Conservation (phyloP, 2,797 vertebrate genomes). For the Gallinago nigripennis region DNA sequence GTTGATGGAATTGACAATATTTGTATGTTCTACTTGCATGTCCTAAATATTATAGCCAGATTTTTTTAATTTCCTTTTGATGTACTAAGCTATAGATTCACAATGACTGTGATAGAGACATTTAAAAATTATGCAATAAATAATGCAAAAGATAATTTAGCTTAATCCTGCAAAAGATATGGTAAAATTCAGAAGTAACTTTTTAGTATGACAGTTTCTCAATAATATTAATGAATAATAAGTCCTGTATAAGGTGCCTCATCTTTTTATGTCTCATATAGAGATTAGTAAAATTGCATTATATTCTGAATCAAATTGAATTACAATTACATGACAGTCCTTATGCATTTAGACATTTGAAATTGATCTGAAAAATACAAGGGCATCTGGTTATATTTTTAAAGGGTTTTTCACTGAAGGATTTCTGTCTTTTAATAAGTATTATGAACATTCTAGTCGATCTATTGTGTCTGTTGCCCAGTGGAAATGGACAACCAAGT, state of each 20-base stretch:
- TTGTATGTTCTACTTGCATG: neutral
- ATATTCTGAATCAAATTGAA: slow-evolving; percentile 52
- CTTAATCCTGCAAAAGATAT: slow-evolving; percentile 55
- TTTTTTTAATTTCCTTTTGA: slow-evolving; percentile 26
- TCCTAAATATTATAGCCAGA: neutral
- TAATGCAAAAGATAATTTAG: slow-evolving; percentile 70
- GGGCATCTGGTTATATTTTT: slow-evolving; percentile 16
- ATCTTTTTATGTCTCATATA: slow-evolving; percentile 64
- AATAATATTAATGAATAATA: slow-evolving; percentile 68
- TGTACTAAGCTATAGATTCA: slow-evolving; percentile 37
- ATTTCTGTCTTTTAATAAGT: neutral
- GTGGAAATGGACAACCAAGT: neutral
- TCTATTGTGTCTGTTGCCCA: neutral
- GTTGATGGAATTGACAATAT: neutral
- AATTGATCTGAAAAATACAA: slow-evolving; percentile 43
- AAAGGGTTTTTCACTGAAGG: neutral
- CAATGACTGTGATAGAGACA: neutral
- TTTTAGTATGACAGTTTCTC: slow-evolving; percentile 69
- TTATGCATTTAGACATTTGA: slow-evolving; percentile 57
- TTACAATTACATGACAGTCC: slow-evolving; percentile 53
- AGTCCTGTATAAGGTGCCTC: slow-evolving; percentile 37
- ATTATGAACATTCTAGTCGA: neutral
- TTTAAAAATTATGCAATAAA: slow-evolving; percentile 70
- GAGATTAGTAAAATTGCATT: slow-evolving; percentile 65
- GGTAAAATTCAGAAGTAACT: slow-evolving; percentile 53